These are phyloP conservation scores for Enoplosus armatus DNA, from an alignment of 2,797 vertebrate genomes.

Conservation along the genomic window DNA sequence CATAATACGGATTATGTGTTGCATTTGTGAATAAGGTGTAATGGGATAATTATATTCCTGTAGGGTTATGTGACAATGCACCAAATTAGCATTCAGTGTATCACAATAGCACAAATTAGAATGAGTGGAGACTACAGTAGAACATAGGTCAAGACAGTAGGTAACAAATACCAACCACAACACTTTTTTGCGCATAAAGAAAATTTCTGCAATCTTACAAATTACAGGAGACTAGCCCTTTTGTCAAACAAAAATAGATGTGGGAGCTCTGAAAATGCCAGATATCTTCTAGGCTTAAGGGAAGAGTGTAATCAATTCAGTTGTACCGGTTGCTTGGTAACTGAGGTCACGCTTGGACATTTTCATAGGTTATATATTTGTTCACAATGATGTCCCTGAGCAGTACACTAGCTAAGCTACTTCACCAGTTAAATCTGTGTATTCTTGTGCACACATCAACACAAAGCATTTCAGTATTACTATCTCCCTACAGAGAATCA, in stretches of 20 bases:
- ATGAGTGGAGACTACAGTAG: not conserved
- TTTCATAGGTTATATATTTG: constrained; percentile 75
- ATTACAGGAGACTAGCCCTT: constrained; percentile 10
- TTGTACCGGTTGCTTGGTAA: constrained; percentile 76
- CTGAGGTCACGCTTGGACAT: constrained; percentile 73
- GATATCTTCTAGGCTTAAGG: constrained; percentile 57
- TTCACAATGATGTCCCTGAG: constrained; percentile 76
- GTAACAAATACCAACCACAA: not conserved
- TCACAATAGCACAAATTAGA: constrained; percentile 2
- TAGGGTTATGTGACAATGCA: not conserved
- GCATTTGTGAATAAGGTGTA: not conserved
- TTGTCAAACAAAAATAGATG: constrained; percentile 51
- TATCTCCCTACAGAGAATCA: constrained; percentile 70
- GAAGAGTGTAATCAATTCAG: constrained; percentile 68
- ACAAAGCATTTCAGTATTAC: constrained; percentile 71
- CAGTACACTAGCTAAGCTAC: constrained; percentile 65
- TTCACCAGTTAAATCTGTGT: constrained; percentile 68
- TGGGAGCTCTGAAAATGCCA: constrained; percentile 53
- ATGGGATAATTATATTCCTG: constrained; percentile 14
- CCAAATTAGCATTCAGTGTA: not conserved
- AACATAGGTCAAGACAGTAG: not conserved
- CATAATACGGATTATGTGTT: not conserved
- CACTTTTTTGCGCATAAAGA: not conserved
- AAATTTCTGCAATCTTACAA: constrained; percentile 25
- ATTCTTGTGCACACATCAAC: constrained; percentile 71